Evolutionary conservation across 2,888 invertebrate genomes (phyloP), one percentile per base, ranked within the genome.

Genomic region (Diarsia brunnea): DNA sequence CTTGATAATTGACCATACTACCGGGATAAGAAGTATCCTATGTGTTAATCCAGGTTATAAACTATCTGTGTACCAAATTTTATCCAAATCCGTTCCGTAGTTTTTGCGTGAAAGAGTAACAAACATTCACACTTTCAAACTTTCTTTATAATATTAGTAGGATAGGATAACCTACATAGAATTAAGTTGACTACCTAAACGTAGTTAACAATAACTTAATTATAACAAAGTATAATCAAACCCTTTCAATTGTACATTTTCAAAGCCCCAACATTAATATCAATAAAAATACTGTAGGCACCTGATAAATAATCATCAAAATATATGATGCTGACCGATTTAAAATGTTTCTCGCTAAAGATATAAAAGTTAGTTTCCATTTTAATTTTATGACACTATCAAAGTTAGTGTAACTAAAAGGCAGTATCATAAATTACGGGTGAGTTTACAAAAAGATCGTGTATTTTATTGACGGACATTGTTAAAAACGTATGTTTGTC

Each of bases 361-460:
- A 76, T 84, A 88, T 88, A 87, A 88, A 88, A 85, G 78, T 88
- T 84, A 87, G 87, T 84, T 87, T 84, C 84, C 87, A 81, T 84
- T 88, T 85, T 88, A 82, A 88, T 88, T 88, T 88, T 88, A 88
- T 87, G 81, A 87, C 73, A 88, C 87, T 80, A 88, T 88, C 85
- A 88, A 88, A 82, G 70, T 84, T 85, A 84, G 67, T 79, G 68
- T 82, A 88, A 85, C 85, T 82, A 84, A 80, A 84, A 84, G 85
- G 82, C 51, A 55, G 75, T 80, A 63, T 85, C 87, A 74, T 88
- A 88, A 88, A 88, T 88, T 69, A 82, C 75, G 27, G 45, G n/a
- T 74, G 69, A 75, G 60, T 81, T 78, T 73, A 85, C 75, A 84
- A 82, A 88, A 87, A 84, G 75, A 76, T 78, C 51, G 67, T 79